Percentiles rank a stretch among this genome's conserved stretches.
These are phyloP conservation scores for Meandrina meandrites DNA, from an alignment of 92 coral and sea anemone species.

Conservation along the genomic window DNA sequence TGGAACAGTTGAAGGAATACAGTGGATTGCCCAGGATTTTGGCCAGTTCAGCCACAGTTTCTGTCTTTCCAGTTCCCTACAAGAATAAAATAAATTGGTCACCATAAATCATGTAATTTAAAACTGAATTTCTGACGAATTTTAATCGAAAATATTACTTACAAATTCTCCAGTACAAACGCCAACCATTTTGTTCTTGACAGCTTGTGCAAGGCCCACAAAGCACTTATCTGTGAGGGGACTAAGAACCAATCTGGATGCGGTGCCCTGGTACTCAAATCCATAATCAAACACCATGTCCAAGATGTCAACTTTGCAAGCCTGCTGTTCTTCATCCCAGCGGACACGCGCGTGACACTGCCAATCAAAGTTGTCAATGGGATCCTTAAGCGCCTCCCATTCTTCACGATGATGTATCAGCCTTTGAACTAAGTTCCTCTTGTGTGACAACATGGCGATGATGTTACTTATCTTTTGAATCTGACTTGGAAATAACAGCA, in stretches of 20 bases:
- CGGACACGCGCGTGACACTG: constrained; percentile 78
- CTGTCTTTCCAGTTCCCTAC: constrained; percentile 89
- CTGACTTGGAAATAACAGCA: constrained; percentile 68
- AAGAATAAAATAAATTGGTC: not conserved
- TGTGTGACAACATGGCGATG: constrained; percentile 79
- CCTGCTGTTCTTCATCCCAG: constrained; percentile 75
- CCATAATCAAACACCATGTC: constrained; percentile 86
- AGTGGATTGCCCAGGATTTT: constrained; percentile 78
- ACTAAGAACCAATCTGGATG: constrained; percentile 86
- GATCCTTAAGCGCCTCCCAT: constrained; percentile 56
- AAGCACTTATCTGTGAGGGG: constrained; percentile 95
- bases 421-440: constrained; percentile 76
- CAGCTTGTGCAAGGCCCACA: constrained; percentile 89
- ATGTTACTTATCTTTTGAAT: constrained; percentile 85
- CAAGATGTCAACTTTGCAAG: constrained; percentile 68
- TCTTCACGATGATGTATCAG: constrained; percentile 48
- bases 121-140: not conserved
- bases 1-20: constrained; percentile 83
- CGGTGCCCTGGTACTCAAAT: constrained; percentile 96
- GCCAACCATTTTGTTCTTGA: constrained; percentile 82
- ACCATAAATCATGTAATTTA: not conserved
- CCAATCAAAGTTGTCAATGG: constrained; percentile 87
- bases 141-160: constrained; percentile 30
- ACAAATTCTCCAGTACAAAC: constrained; percentile 89
- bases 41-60: constrained; percentile 82